Conservation (phyloP, 2,888 invertebrate genomes). For the Polydesmus complanatus region DNA sequence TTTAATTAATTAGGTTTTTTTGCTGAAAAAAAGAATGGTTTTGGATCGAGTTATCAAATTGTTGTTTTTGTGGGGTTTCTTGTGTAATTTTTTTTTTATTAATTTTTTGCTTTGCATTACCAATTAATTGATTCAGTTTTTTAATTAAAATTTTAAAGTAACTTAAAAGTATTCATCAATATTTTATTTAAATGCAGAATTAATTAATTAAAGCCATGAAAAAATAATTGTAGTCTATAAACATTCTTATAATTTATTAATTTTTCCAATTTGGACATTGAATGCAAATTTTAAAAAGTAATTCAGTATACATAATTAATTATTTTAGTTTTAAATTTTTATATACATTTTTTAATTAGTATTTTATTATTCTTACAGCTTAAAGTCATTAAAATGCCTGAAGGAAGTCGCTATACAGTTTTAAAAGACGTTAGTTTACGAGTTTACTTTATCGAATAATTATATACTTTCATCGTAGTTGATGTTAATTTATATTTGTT, state of each 20-base stretch:
- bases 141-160: too few relatives aligned
- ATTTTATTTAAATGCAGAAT: too few relatives aligned
- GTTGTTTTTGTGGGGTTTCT: not conserved
- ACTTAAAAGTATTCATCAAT: too few relatives aligned
- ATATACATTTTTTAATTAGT: not conserved
- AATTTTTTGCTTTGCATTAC: too few relatives aligned
- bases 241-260: too few relatives aligned
- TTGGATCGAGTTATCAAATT: not conserved
- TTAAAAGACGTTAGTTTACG: slow-evolving; percentile 64
- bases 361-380: slow-evolving; percentile 30
- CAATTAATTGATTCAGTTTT: too few relatives aligned
- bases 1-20: not conserved
- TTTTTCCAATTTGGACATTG: too few relatives aligned
- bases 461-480: not conserved
- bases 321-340: too few relatives aligned
- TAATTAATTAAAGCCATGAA: too few relatives aligned
- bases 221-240: too few relatives aligned
- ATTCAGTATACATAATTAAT: too few relatives aligned
- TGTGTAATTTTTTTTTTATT: not conserved
- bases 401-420: slow-evolving; percentile 66
- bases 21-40: not conserved
- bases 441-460: not conserved
- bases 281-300: too few relatives aligned
- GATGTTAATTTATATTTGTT: not conserved
- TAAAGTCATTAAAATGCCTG: slow-evolving; percentile 55